Base-by-base conservation (phyloP, 2,888 invertebrate species). In the Dasysyrphus tricinctus region DNA sequence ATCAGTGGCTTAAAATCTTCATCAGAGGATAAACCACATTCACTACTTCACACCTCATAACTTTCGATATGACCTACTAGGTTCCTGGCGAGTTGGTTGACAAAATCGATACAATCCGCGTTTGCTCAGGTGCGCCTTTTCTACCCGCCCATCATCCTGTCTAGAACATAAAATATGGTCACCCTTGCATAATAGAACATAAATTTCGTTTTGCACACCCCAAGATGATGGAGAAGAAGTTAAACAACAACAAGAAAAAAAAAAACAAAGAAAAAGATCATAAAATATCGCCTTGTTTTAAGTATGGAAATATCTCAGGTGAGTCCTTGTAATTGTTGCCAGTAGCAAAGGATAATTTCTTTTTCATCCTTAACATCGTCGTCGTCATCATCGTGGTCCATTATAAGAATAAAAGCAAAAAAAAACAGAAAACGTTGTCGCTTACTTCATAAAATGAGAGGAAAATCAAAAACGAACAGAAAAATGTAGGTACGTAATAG, bases 401-500 rank as follows among this genome's bases (percentile, higher is more conserved):
- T 84, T 80, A 72, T 73, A 56, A 61, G 24, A 42, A n/a, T n/a
- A 63, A 12, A 44, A 57, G 63, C 65, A 24, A 73, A 65, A 47
- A 65, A 54, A 49, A 32, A 61, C n/a, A 63, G 4, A 63, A 75
- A 42, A 16, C 29, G n/a, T 57, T 67, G 70, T 24, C 56, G 56
- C 69, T 29, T 72, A 72, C 59, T 69, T 14, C 14, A 47, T 47
- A 32, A 32, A 32, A 65, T 11, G 14, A 61, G 61, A 42, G 5
- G 9, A 24, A 59, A 39, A 59, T 39, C 37, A 39, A 59, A 69
- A 77, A 61, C 14, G 42, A 16, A 67, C 59, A 39, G 0, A 14
- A 85, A 85, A 74, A 80, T 70, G 77, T 77, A 59, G 3, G 5
- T 14, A 34, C 57, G 70, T 78, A 80, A 85, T 73, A 80, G 85